phyloP scores from a whole-genome alignment of 2,797 vertebrate species.

The Nothura maculosa region DNA sequence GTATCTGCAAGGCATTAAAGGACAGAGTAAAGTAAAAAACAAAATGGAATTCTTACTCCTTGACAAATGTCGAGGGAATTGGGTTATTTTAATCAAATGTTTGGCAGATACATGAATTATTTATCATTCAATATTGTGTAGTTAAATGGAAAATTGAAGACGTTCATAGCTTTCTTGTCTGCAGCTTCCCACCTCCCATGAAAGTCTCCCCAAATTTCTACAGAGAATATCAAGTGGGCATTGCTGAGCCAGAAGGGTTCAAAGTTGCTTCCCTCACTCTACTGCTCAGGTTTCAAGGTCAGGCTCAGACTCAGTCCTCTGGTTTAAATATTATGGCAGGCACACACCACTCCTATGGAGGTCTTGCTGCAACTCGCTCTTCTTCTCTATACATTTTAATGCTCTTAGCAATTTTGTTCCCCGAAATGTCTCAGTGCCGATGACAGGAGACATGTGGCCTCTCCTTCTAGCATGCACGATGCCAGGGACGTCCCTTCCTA shows the following conservation, averaged over 20 bases:
- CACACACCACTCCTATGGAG: background rate
- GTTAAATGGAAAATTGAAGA: slow-evolving; percentile 82
- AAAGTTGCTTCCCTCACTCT: background rate
- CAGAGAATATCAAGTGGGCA: background rate
- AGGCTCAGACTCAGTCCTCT: background rate
- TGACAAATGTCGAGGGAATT: slow-evolving; percentile 80
- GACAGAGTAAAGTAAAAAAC: slow-evolving; percentile 76
- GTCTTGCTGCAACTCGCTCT: background rate
- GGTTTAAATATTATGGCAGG: background rate
- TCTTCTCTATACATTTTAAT: background rate
- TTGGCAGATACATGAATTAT: slow-evolving; percentile 86
- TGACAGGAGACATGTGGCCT: background rate
- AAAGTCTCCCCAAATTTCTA: slow-evolving; percentile 12
- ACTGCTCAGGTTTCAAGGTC: background rate
- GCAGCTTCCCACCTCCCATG: slow-evolving; percentile 18
- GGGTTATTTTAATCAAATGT: slow-evolving; percentile 84
- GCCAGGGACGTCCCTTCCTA: background rate
- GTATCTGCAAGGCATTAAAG: slow-evolving; percentile 72
- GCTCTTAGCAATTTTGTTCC: slow-evolving; percentile 4
- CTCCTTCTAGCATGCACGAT: fast-evolving
- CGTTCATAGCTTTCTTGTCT: slow-evolving; percentile 63
- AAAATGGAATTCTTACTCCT: slow-evolving; percentile 78
- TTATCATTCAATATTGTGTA: slow-evolving; percentile 84
- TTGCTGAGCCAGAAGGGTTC: background rate
- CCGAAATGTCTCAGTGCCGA: background rate